Evolutionary conservation across 2,113 vertebrate species (phyloP).

Genomic region (Carettochelys insculpta): DNA sequence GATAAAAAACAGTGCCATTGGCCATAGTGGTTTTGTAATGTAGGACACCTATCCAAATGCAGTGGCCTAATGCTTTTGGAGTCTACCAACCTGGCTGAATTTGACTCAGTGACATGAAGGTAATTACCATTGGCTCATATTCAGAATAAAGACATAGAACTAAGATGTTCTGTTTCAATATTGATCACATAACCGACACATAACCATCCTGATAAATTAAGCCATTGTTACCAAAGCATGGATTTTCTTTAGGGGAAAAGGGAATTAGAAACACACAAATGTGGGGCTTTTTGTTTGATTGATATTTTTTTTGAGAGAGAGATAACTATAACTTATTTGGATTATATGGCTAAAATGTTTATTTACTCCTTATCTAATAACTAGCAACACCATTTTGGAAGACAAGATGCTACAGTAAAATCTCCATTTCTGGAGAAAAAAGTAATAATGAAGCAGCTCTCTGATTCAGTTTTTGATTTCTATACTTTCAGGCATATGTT

Average conservation of each 20-base stretch:
- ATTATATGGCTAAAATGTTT: neutral
- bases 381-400: neutral
- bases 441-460: neutral
- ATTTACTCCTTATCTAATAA: neutral
- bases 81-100: constrained; percentile 56
- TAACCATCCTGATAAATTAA: neutral
- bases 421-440: neutral
- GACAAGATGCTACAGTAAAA: neutral
- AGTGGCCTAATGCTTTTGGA: constrained; percentile 46
- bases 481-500: neutral
- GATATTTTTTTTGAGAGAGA: neutral
- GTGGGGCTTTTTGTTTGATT: too few relatives aligned
- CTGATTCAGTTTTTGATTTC: neutral
- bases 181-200: neutral
- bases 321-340: fast-evolving
- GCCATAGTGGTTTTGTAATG: constrained; percentile 31
- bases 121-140: constrained; percentile 51
- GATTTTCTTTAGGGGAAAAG: neutral
- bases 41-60: constrained; percentile 43
- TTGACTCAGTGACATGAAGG: constrained; percentile 54
- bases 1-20: neutral
- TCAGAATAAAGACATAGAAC: constrained; percentile 25
- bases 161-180: too few relatives aligned
- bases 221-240: neutral
- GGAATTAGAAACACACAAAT: neutral